Percentiles rank a stretch among this genome's conserved stretches.
Conservation (phyloP, 2,888 invertebrate species). For the Bugulina stolonifera region DNA sequence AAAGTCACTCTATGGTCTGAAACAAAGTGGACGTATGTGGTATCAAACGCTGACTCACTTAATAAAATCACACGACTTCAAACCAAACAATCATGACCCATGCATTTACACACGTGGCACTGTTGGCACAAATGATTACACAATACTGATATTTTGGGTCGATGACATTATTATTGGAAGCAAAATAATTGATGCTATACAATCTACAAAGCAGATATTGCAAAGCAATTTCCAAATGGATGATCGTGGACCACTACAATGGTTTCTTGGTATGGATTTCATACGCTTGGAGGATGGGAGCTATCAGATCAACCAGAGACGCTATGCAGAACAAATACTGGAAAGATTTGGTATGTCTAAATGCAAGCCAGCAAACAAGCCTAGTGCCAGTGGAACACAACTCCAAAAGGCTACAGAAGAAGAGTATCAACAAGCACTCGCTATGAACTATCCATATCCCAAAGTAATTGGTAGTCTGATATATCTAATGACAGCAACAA, state of each 20-base stretch:
- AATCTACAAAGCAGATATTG: not conserved
- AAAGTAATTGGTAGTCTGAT: not conserved
- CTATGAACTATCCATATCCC: not conserved
- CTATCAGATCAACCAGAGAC: not conserved
- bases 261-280: slow-evolving; percentile 11
- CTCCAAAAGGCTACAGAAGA: not conserved
- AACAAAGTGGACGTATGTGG: too few species aligned
- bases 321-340: not conserved
- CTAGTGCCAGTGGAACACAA: not conserved
- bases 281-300: not conserved
- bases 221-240: not conserved
- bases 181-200: not conserved
- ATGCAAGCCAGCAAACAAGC: not conserved
- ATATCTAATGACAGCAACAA: not conserved
- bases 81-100: not conserved
- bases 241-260: not conserved
- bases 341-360: not conserved
- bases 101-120: not conserved
- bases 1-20: not conserved
- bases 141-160: not conserved
- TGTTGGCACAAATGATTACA: not conserved
- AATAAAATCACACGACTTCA: not conserved
- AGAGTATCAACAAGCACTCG: not conserved
- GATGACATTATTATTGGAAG: not conserved
- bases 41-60: too few species aligned